phyloP scores from a whole-genome alignment of 1,140 invertebrate species.

The Oncopeltus fasciatus region DNA sequence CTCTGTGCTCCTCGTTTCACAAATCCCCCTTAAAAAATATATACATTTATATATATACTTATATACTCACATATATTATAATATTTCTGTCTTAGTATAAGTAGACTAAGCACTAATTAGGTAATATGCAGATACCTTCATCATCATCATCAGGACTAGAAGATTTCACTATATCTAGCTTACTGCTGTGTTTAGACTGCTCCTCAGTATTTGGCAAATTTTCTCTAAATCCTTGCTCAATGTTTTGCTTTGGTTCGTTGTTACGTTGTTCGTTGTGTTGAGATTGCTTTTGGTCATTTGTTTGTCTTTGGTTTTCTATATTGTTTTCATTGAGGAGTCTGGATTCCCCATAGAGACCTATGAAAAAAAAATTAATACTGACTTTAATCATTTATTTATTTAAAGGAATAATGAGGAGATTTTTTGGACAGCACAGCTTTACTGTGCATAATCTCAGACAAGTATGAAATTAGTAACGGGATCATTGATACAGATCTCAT shows the following conservation, averaged over 20 bases:
- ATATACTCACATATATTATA: too few species aligned
- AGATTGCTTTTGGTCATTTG: background rate
- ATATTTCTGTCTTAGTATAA: too few species aligned
- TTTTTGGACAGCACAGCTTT: too few species aligned
- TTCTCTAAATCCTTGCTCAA: background rate
- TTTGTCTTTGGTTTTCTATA: background rate
- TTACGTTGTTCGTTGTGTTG: background rate
- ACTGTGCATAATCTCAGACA: too few species aligned
- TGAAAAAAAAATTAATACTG: too few species aligned
- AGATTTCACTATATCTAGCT: background rate
- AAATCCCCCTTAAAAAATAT: constrained; percentile 17
- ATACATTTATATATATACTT: too few species aligned
- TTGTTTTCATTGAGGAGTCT: background rate
- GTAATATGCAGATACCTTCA: constrained; percentile 18
- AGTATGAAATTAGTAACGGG: too few species aligned
- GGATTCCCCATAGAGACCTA: background rate
- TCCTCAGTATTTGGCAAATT: background rate
- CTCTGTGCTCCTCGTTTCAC: constrained; percentile 23
- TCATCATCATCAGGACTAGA: constrained; percentile 17
- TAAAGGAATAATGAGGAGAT: too few species aligned
- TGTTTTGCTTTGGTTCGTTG: background rate
- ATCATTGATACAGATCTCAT: too few species aligned
- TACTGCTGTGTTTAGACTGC: background rate
- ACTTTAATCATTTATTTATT: too few species aligned
- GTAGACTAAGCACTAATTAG: too few species aligned